Evolutionary conservation across 2,888 invertebrate genomes (phyloP).

Genomic region (Tinea semifulvella): DNA sequence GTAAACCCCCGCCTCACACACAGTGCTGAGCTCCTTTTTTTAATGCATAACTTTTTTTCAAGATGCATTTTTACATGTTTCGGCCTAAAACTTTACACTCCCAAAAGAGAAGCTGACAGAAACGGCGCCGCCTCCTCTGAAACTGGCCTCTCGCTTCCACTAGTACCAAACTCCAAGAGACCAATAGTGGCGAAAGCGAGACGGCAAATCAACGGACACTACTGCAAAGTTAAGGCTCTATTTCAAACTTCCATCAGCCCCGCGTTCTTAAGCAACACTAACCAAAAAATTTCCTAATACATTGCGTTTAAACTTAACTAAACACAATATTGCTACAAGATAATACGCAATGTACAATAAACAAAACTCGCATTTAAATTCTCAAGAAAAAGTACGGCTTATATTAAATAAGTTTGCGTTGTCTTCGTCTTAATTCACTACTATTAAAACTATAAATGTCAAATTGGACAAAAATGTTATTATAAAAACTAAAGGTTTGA

Average conservation of each 20-base stretch:
- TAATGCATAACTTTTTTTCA: constrained; percentile 68
- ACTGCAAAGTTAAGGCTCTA: constrained; percentile 62
- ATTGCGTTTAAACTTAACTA: too few relatives aligned
- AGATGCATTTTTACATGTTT: constrained; percentile 68
- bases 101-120: constrained; percentile 48
- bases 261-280: too few relatives aligned
- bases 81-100: constrained; percentile 67
- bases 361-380: too few relatives aligned
- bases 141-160: constrained; percentile 49
- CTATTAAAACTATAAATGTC: not conserved
- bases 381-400: too few relatives aligned
- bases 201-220: constrained; percentile 40
- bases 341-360: too few relatives aligned
- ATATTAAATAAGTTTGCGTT: constrained; percentile 44
- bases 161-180: constrained; percentile 32
- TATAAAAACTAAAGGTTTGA: too few relatives aligned
- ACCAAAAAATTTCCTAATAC: too few relatives aligned
- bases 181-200: constrained; percentile 61
- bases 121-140: constrained; percentile 52
- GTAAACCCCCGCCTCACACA: constrained; percentile 59
- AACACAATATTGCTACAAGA: too few relatives aligned
- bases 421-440: constrained; percentile 16
- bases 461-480: not conserved
- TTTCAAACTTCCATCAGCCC: constrained; percentile 22
- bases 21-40: constrained; percentile 66